Base-by-base conservation (phyloP, 2,797 vertebrate genomes). In the Periophthalmus magnuspinnatus region DNA sequence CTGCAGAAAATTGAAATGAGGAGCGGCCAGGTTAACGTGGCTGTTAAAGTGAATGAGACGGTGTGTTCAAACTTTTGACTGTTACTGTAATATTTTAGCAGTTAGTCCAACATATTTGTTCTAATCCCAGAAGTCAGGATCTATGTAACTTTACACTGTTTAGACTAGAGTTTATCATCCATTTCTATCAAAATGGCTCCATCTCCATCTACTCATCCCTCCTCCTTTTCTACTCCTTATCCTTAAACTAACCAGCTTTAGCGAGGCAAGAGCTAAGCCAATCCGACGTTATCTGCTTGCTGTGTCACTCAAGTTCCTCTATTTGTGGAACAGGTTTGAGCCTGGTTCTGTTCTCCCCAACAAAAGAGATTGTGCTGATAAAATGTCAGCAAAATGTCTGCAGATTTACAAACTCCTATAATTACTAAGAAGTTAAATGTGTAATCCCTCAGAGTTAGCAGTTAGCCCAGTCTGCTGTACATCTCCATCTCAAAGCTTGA, bases 171-270 rank as follows among this genome's bases (percentile, higher is more conserved):
- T 13, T 56, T 52, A 52, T 52, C 8, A 5, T 1, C 6, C 19
- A 52, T 52, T 21, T 52, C 50, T 52, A 14, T 45, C 41, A 45
- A 45, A 45, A 16, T 5, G 41, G 2, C 14, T 45, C 28, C 28
- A 24, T 56, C 11, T 56, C 5, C 9, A 10, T 11, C 21, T n/a
- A 28, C 22, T 8, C 16, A 13, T 14, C 13, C 11, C 22, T 32
- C 24, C n/a, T n/a, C n/a, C n/a, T n/a, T n/a, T 33, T n/a, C n/a
- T 61, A 22, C 59, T 22, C n/a, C 21, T 13, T 24, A 54, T 81
- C 72, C 74, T 74, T 69, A 81, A 71, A 72, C 58, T 84, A 89
- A 88, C 81, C 81, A 85, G 86, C 87, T 91, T 91, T 89, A 84
- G 72, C 36, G 13, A 56, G 36, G 74, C 69, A 59, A 48, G 67